These are phyloP conservation scores for Solenodon paradoxus DNA, from an alignment of 2,113 vertebrate species.

Conservation along the genomic window DNA sequence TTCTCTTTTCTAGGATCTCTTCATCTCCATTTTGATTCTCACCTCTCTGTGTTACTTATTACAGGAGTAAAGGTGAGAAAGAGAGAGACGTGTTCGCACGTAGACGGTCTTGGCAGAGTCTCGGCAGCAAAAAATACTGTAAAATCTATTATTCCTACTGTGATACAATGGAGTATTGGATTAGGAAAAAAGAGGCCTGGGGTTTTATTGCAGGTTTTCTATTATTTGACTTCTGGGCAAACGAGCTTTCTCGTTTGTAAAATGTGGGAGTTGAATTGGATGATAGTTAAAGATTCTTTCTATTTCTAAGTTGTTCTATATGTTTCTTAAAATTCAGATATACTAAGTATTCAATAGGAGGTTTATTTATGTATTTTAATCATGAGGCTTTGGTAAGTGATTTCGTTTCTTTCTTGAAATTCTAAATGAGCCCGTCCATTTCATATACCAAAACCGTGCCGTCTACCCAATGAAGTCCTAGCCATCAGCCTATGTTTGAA, in stretches of 20 bases:
- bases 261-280: not conserved
- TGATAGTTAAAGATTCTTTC: not conserved
- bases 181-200: not conserved
- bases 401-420: not conserved
- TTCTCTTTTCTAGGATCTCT: not conserved
- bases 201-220: slow-evolving; percentile 37
- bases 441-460: fast-evolving
- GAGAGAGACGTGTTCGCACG: not conserved
- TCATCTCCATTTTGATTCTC: not conserved
- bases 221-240: slow-evolving; percentile 41
- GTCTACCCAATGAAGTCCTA: not conserved
- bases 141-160: not conserved
- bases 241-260: slow-evolving; percentile 28
- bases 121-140: not conserved
- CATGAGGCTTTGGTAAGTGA: not conserved
- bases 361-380: not conserved
- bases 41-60: not conserved
- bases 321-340: not conserved
- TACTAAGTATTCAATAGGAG: not conserved
- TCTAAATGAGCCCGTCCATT: not conserved
- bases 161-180: not conserved
- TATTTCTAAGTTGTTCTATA: not conserved
- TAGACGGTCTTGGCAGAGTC: not conserved
- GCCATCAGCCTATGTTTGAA: not conserved
- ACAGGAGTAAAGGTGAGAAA: not conserved